These are phyloP conservation scores for Goniozus legneri DNA, from an alignment of 1,140 invertebrate genomes.

Conservation along the genomic window DNA sequence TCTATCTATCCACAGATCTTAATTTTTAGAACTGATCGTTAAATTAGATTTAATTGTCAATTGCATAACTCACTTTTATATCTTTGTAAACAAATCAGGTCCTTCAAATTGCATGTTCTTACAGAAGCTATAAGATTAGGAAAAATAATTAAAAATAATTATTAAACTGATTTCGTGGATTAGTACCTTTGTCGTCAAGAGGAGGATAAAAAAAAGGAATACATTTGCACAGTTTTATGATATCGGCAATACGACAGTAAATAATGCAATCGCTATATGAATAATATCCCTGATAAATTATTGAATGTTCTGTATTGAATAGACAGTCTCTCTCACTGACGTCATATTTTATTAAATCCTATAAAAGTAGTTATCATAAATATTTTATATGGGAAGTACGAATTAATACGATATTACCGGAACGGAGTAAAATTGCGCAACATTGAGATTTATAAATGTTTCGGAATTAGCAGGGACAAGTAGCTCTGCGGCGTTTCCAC, in stretches of 20 bases:
- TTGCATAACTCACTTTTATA: slow-evolving; percentile 1
- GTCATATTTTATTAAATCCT: slow-evolving; percentile 9
- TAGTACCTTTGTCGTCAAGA: background rate
- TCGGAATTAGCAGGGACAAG: slow-evolving; percentile 10
- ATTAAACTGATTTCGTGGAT: slow-evolving; percentile 13
- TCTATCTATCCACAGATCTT: background rate
- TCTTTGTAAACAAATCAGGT: slow-evolving; percentile 3
- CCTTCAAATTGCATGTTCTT: slow-evolving; percentile 40
- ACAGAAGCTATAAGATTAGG: background rate
- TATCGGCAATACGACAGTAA: slow-evolving; percentile 50
- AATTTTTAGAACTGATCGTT: background rate
- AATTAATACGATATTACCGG: too few species aligned
- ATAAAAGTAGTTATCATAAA: background rate
- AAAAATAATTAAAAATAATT: slow-evolving; percentile 21
- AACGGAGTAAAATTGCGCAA: slow-evolving; percentile 8
- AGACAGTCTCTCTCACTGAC: slow-evolving; percentile 10
- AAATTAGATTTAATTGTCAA: background rate
- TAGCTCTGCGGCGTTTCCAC: slow-evolving; percentile 11
- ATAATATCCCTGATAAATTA: slow-evolving; percentile 34
- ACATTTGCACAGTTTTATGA: slow-evolving; percentile 54
- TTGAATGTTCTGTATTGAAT: slow-evolving; percentile 11
- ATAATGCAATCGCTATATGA: slow-evolving; percentile 57
- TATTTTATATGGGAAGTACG: too few species aligned
- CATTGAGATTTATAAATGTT: slow-evolving; percentile 7
- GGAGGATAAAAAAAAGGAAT: slow-evolving; percentile 44